A percentile compares a stretch with the other conserved stretches of the same genome.
phyloP scores from a whole-genome alignment of 2,888 invertebrate genomes.

The Charanyca ferruginea region DNA sequence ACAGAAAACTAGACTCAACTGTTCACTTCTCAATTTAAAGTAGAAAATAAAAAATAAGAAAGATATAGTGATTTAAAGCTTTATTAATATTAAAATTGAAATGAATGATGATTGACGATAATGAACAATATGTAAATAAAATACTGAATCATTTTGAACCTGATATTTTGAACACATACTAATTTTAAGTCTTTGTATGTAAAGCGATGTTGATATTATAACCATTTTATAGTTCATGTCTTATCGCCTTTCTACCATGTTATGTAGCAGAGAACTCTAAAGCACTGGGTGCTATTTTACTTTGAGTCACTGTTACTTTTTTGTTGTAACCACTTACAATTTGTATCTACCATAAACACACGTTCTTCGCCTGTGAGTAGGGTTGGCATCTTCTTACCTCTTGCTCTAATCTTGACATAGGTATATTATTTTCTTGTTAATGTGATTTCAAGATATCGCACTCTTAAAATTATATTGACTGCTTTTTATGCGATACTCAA shows the following conservation, averaged over 20 bases:
- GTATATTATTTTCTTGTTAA: constrained; percentile 14
- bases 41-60: background rate
- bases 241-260: constrained; percentile 18
- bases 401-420: constrained; percentile 23
- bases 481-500: background rate
- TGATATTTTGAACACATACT: background rate
- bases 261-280: constrained; percentile 16
- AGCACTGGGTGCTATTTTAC: constrained; percentile 30
- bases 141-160: background rate
- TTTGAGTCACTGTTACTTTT: constrained; percentile 22
- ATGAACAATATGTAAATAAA: background rate
- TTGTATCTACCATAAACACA: constrained; percentile 20
- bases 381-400: constrained; percentile 31
- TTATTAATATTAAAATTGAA: background rate
- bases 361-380: constrained; percentile 29
- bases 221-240: constrained; percentile 13
- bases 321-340: constrained; percentile 9
- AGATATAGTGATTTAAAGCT: background rate
- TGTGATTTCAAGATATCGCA: constrained; percentile 5
- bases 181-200: constrained; percentile 22
- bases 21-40: background rate
- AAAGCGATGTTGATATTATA: constrained; percentile 17
- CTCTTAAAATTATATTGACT: constrained; percentile 10
- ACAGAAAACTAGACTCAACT: constrained; percentile 17
- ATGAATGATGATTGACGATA: background rate